Evolutionary conservation across 2,797 vertebrate species (phyloP).

Genomic region (Betta splendens): DNA sequence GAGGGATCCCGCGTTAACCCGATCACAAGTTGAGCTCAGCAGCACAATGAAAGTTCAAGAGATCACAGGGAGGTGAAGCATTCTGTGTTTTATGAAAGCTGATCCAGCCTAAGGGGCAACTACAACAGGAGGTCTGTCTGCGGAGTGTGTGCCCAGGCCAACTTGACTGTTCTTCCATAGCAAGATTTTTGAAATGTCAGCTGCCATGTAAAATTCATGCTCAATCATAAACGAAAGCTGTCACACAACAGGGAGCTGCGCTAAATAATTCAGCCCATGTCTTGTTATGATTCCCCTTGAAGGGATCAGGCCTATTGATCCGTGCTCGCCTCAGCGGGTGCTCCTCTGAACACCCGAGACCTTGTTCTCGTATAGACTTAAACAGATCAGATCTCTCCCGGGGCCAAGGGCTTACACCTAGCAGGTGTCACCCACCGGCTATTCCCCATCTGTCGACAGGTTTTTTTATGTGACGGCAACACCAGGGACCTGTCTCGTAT

Average conservation of each 20-base stretch:
- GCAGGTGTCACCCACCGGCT: conserved; percentile 67
- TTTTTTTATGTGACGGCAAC: conserved; percentile 51
- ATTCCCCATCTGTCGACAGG: conserved; percentile 51
- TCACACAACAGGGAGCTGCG: conserved; percentile 61
- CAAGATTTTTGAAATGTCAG: conserved; percentile 73
- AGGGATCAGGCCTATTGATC: conserved; percentile 36
- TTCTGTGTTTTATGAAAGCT: conserved; percentile 73
- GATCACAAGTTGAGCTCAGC: conserved; percentile 50
- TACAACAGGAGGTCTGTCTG: conserved; percentile 48
- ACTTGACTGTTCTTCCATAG: conserved; percentile 34
- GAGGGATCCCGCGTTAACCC: conserved; percentile 52
- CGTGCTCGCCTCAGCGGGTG: conserved; percentile 46
- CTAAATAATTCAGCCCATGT: conserved; percentile 81
- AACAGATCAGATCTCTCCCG: conserved; percentile 64
- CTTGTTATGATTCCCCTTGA: conserved; percentile 68
- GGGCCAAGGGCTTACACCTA: conserved; percentile 65
- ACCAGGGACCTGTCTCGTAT: conserved; percentile 2
- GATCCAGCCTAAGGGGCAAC: conserved; percentile 56
- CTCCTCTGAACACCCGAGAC: conserved; percentile 63
- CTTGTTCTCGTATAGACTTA: conserved; percentile 55
- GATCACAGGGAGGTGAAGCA: conserved; percentile 77
- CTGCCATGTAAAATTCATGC: conserved; percentile 83
- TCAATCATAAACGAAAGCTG: conserved; percentile 74
- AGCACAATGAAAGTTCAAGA: conserved; percentile 69
- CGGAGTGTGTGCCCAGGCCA: conserved; percentile 28